Evolutionary conservation across 2,113 vertebrate genomes (phyloP).

Genomic region (Pterophyllum scalare): DNA sequence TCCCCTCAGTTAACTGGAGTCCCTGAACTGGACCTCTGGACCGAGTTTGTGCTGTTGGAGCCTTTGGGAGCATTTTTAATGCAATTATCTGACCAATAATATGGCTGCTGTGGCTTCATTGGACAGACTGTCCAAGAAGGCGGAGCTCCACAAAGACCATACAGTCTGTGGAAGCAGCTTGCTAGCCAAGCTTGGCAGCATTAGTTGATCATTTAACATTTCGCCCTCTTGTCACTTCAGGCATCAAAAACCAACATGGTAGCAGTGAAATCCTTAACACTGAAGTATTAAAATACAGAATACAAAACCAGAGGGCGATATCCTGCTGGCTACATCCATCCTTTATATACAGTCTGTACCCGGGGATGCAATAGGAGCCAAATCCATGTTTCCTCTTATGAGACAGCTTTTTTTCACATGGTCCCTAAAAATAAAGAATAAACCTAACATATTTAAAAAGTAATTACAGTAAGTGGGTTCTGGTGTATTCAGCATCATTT

Average conservation of each 20-base stretch:
- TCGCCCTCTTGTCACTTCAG: too few relatives aligned
- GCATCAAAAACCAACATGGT: background rate
- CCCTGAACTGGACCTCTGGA: too few relatives aligned
- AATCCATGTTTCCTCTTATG: background rate
- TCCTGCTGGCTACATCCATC: background rate
- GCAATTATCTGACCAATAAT: too few relatives aligned
- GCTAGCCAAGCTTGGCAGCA: background rate
- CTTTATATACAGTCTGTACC: background rate
- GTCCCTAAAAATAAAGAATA: background rate
- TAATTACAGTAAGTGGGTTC: background rate
- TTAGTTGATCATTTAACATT: background rate
- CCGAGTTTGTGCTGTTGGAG: too few relatives aligned
- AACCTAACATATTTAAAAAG: background rate
- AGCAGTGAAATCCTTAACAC: background rate
- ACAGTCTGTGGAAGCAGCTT: background rate
- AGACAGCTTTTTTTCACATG: background rate
- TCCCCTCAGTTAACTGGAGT: too few relatives aligned
- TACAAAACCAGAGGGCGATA: too few relatives aligned
- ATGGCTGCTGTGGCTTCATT: background rate
- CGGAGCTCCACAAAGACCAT: background rate
- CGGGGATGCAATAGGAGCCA: background rate
- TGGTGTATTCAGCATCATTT: background rate
- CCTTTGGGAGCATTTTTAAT: too few relatives aligned
- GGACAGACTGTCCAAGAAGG: background rate
- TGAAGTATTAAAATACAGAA: background rate